Evolutionary conservation across 23 tunicate genomes (phyloP).

Genomic region (Aplidium turbinatum): DNA sequence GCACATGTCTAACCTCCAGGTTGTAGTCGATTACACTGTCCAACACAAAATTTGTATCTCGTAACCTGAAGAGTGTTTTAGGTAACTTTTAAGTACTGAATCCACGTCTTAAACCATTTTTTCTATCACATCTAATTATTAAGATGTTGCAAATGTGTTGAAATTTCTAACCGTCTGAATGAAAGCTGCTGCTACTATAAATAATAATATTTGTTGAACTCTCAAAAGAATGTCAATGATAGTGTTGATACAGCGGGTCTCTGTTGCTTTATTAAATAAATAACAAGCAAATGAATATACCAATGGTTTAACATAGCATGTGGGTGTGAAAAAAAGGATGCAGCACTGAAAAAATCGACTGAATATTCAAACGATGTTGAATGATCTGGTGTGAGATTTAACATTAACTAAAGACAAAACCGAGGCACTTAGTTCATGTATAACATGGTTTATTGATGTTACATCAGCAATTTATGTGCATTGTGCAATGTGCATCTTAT

Average conservation of each 20-base stretch:
- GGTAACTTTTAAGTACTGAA: slow-evolving; percentile 10
- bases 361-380: slow-evolving; percentile 3
- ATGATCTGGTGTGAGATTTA: slow-evolving; percentile 17
- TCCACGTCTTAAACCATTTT: neutral
- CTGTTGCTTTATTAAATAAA: slow-evolving; percentile 1
- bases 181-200: slow-evolving; percentile 5
- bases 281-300: neutral
- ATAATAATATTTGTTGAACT: slow-evolving; percentile 8
- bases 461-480: no score
- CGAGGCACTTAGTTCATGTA: slow-evolving; percentile 5
- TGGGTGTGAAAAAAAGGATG: slow-evolving; percentile 1
- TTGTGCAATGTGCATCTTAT: no score
- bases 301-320: slow-evolving; percentile 1
- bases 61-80: slow-evolving; percentile 7
- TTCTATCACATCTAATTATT: slow-evolving; percentile 9
- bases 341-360: slow-evolving; percentile 1
- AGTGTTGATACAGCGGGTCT: slow-evolving; percentile 9
- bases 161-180: slow-evolving; percentile 6
- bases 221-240: neutral
- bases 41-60: slow-evolving; percentile 11
- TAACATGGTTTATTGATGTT: no score
- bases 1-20: no score
- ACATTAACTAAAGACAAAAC: slow-evolving; percentile 2
- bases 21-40: no score
- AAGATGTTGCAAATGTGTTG: slow-evolving; percentile 2